Percentiles rank a stretch among this genome's conserved stretches.
phyloP scores from a whole-genome alignment of 2,113 vertebrate species.

The Crotalus helleri region DNA sequence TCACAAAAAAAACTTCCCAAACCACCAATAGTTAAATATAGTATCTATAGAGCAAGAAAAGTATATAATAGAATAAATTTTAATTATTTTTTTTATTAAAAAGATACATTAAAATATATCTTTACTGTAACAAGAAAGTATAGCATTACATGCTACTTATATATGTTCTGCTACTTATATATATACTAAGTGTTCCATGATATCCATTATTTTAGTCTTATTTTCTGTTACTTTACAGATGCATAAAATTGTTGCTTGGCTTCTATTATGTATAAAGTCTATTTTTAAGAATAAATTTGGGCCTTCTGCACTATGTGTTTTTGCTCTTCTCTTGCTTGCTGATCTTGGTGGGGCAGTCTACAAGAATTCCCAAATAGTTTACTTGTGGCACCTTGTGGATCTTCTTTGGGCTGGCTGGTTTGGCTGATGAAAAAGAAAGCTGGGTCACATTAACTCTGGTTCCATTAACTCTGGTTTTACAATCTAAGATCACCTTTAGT shows the following conservation, averaged over 20 bases:
- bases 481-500: neutral
- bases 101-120: neutral
- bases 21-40: neutral
- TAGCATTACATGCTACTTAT: neutral
- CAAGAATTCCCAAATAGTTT: neutral
- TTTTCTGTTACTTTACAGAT: no score
- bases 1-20: neutral
- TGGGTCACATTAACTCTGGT: neutral
- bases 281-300: no score
- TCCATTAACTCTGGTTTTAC: neutral
- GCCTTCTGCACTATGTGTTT: neutral
- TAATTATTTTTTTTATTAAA: neutral
- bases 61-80: neutral
- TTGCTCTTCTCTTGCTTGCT: neutral
- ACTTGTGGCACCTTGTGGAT: neutral
- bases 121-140: neutral
- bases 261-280: no score
- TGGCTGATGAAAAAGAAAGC: neutral
- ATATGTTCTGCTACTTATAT: no score
- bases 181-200: no score
- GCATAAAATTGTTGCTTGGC: no score
- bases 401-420: neutral
- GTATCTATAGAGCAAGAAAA: conserved; percentile 26
- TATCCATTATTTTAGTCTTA: no score
- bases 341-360: neutral